These are phyloP conservation scores for Apoderus coryli DNA, from an alignment of 2,888 invertebrate species.

Conservation along the genomic window DNA sequence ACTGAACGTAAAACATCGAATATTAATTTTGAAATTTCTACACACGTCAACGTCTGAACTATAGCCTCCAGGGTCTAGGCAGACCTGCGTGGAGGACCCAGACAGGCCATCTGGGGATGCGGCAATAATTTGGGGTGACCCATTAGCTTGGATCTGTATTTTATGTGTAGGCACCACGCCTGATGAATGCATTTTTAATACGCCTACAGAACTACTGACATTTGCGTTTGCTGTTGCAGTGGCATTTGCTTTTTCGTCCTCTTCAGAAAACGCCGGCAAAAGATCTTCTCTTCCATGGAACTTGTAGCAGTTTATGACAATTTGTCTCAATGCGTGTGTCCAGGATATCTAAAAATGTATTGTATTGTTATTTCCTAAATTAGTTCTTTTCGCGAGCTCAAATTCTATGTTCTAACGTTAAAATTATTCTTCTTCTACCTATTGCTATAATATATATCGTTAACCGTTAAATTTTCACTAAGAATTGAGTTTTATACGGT, in stretches of 20 bases:
- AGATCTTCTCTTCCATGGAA: constrained; percentile 93
- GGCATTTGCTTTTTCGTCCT: constrained; percentile 64
- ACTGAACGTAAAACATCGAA: too few species aligned
- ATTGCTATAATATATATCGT: too few species aligned
- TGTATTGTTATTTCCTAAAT: constrained; percentile 4
- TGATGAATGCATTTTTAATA: constrained; percentile 36
- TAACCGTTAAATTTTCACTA: too few species aligned
- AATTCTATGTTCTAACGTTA: too few species aligned
- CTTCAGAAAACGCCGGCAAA: constrained; percentile 85
- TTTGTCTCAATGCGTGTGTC: constrained; percentile 93
- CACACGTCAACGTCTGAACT: constrained; percentile 65
- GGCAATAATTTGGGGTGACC: constrained; percentile 35
- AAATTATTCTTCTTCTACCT: too few species aligned
- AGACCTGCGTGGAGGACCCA: constrained; percentile 50
- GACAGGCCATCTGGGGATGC: constrained; percentile 37
- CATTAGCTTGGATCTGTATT: constrained; percentile 37
- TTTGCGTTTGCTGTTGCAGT: constrained; percentile 38
- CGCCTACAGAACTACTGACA: constrained; percentile 35
- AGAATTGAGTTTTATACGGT: too few species aligned
- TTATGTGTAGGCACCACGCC: constrained; percentile 33
- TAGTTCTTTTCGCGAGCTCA: too few species aligned
- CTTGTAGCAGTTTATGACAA: constrained; percentile 96
- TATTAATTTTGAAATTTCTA: too few species aligned
- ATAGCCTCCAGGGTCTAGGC: constrained; percentile 56
- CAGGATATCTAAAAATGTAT: constrained; percentile 81